Base-by-base conservation (phyloP, 2,113 vertebrate species). In the Rattus rattus region DNA sequence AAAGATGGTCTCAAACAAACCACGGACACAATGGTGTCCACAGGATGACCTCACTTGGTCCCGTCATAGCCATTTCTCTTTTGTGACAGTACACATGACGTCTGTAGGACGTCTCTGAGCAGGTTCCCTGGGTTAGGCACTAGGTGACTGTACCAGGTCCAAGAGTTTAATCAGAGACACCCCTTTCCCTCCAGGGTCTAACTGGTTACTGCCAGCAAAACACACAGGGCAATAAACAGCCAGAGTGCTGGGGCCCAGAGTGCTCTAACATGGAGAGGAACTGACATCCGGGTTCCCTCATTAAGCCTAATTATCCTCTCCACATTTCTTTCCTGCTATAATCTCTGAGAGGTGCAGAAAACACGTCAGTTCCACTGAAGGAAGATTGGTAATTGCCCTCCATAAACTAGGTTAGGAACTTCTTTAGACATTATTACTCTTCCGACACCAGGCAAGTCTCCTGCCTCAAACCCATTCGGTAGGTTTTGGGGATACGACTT, bases 241-340 rank as follows among this genome's bases (percentile, higher is more conserved):
- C 87, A 4, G n/a, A 84, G 85, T 67, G 52, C 96, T 81, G 2
- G 12, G 1, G 63, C 67, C 54, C 70, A 39, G 26, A 70, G 52
- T 3, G 26, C 20, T 76, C 19, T 7, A 11, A 2, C 86, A 54
- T 79, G 0, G 43, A 89, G 76, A 94, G 65, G 22, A 75, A 59
- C 30, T 19, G 70, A 72, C 94, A 81, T 20, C 81, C 96, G 19
- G 83, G 83, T 96, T 77, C 96, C 92, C 96, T 90, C 91, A 67
- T 88, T 49, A 79, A 67, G 93, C 65, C 49, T 65, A 61, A 90
- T 90, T 93, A 91, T 52, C 90, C 0, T 0, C 90, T 77, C 93
- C 86, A 70, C 81, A 72, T 96, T 28, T 95, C 76, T 80, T 83
- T 75, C 93, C 81, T 87, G 94, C 81, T 70, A 36, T 0, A 1